Evolutionary conservation across 2,888 invertebrate species (phyloP).

Genomic region (Coleophora flavipennella): DNA sequence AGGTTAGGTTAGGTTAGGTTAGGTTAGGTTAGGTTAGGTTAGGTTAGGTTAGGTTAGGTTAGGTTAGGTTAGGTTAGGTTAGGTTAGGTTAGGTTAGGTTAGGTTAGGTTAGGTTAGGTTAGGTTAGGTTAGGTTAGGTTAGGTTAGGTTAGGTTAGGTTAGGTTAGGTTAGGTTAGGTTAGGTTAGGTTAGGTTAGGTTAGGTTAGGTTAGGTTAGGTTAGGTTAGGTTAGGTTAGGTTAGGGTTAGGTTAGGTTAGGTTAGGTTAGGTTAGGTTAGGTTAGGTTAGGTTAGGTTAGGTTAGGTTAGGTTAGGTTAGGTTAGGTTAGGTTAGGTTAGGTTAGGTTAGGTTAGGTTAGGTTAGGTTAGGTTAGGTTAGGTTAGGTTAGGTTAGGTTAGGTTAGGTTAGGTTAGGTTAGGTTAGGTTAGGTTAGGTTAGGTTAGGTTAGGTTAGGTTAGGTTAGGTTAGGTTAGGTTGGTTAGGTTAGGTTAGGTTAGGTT

Average conservation of each 20-base stretch:
- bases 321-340: constrained; percentile 11
- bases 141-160: constrained; percentile 9
- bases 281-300: constrained; percentile 14
- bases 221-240: constrained; percentile 23
- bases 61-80: constrained; percentile 10
- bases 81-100: constrained; percentile 10
- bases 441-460: constrained; percentile 18
- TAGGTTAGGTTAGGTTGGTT: constrained; percentile 15
- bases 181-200: constrained; percentile 11
- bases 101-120: constrained; percentile 11
- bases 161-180: constrained; percentile 11
- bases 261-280: constrained; percentile 9
- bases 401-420: constrained; percentile 14
- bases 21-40: constrained; percentile 10
- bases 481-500: constrained; percentile 15
- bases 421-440: constrained; percentile 19
- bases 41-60: constrained; percentile 10
- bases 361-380: constrained; percentile 10
- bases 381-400: constrained; percentile 10
- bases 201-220: constrained; percentile 20
- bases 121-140: constrained; percentile 11
- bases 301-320: constrained; percentile 10
- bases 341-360: constrained; percentile 10
- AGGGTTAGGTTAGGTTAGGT: constrained; percentile 15
- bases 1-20: constrained; percentile 11